Percentiles rank a stretch among this genome's conserved stretches.
Evolutionary conservation across 2,888 invertebrate species (phyloP).

Genomic region (Branchinecta sandiegonensis): DNA sequence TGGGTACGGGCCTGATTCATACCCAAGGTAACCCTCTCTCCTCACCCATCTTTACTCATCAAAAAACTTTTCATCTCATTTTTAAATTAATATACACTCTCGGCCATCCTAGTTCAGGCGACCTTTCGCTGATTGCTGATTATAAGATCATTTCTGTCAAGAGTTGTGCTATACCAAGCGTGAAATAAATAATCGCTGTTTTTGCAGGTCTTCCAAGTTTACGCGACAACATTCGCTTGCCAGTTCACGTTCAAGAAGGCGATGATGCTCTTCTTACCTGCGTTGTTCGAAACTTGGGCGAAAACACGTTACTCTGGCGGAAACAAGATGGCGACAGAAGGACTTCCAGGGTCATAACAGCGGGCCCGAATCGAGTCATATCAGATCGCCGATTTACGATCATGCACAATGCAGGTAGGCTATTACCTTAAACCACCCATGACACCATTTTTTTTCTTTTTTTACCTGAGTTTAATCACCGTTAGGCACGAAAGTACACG

Average conservation of each 20-base stretch:
- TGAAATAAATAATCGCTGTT: no score
- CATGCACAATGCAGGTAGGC: slow-evolving; percentile 60
- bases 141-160: no score
- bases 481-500: background rate
- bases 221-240: slow-evolving; percentile 39
- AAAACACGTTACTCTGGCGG: slow-evolving; percentile 61
- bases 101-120: no score
- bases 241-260: slow-evolving; percentile 47
- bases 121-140: no score
- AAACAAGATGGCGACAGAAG: slow-evolving; percentile 44
- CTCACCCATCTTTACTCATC: no score
- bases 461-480: background rate
- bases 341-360: slow-evolving; percentile 46
- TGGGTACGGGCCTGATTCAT: no score
- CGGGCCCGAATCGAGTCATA: slow-evolving; percentile 56
- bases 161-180: no score
- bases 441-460: background rate
- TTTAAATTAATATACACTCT: no score
- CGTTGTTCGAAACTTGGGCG: slow-evolving; percentile 53
- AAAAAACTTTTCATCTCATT: no score
- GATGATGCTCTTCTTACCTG: slow-evolving; percentile 68
- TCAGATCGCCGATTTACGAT: slow-evolving; percentile 55
- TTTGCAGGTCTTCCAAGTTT: slow-evolving; percentile 36
- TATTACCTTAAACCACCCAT: background rate
- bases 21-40: no score